Conservation (phyloP, 2,888 invertebrate genomes). For the Melikaiella ostensackeni region DNA sequence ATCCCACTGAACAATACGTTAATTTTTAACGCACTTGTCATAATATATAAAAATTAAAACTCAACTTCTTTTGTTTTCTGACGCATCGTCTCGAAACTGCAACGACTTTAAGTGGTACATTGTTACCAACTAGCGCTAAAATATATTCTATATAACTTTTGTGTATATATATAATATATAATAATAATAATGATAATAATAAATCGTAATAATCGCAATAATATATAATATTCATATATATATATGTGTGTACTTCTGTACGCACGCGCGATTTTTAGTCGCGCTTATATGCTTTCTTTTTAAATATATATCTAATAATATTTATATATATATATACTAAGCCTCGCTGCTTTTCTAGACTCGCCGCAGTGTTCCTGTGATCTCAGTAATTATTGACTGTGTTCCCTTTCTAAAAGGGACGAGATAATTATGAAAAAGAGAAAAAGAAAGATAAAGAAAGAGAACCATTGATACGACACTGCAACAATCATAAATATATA, state of each 20-base stretch:
- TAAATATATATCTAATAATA: slow-evolving; percentile 62
- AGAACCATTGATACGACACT: slow-evolving; percentile 30
- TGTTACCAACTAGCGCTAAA: slow-evolving; percentile 76
- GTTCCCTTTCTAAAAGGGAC: slow-evolving; percentile 50
- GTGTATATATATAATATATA: slow-evolving; percentile 68
- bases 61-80: slow-evolving; percentile 72
- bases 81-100: slow-evolving; percentile 74
- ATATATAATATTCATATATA: slow-evolving; percentile 53
- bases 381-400: slow-evolving; percentile 56
- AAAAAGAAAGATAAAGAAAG: slow-evolving; percentile 48
- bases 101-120: slow-evolving; percentile 75
- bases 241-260: slow-evolving; percentile 43
- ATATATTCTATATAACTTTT: slow-evolving; percentile 76
- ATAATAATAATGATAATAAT: slow-evolving; percentile 67
- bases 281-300: slow-evolving; percentile 53
- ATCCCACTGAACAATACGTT: slow-evolving; percentile 70
- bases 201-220: slow-evolving; percentile 61
- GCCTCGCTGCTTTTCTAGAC: slow-evolving; percentile 68
- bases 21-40: slow-evolving; percentile 63
- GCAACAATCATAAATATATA: slow-evolving; percentile 47
- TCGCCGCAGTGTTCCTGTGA: slow-evolving; percentile 55
- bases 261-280: slow-evolving; percentile 43
- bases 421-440: slow-evolving; percentile 48
- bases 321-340: slow-evolving; percentile 71
- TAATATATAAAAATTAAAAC: slow-evolving; percentile 72